Evolutionary conservation across 2,888 invertebrate genomes (phyloP).

Genomic region (Omphaloscelis lunosa): DNA sequence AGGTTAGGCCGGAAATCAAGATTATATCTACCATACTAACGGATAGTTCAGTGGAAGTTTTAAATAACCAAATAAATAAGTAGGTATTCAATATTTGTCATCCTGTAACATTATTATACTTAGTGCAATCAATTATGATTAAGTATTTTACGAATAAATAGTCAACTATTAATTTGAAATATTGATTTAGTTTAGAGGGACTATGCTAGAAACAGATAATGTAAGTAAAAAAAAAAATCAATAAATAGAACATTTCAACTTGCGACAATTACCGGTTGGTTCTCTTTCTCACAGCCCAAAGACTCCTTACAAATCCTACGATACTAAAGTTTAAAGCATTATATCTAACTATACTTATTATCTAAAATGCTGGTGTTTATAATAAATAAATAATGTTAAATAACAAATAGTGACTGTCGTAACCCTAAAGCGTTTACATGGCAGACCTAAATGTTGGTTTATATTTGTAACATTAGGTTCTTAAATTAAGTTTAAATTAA

Average conservation of each 20-base stretch:
- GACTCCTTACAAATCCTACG: slow-evolving; percentile 61
- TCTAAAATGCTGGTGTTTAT: slow-evolving; percentile 44
- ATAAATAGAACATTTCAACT: slow-evolving; percentile 37
- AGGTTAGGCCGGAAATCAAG: slow-evolving; percentile 51
- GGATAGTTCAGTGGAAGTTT: slow-evolving; percentile 19
- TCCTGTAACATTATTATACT: slow-evolving; percentile 8
- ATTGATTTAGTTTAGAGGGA: slow-evolving; percentile 30
- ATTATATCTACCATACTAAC: slow-evolving; percentile 3
- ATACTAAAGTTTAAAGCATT: slow-evolving; percentile 59
- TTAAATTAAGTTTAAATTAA: slow-evolving; percentile 21
- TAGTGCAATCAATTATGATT: slow-evolving; percentile 34
- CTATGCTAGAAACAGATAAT: slow-evolving; percentile 48
- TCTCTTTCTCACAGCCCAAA: slow-evolving; percentile 80
- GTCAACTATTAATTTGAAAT: slow-evolving; percentile 30
- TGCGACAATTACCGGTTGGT: slow-evolving; percentile 62
- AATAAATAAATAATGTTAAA: slow-evolving; percentile 64
- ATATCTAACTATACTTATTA: slow-evolving; percentile 51
- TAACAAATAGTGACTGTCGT: slow-evolving; percentile 42
- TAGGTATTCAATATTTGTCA: slow-evolving; percentile 5
- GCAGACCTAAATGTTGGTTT: slow-evolving; percentile 48
- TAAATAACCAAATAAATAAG: slow-evolving; percentile 10
- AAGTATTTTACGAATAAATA: slow-evolving; percentile 32
- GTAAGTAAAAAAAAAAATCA: slow-evolving; percentile 43
- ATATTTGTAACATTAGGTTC: slow-evolving; percentile 38
- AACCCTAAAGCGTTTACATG: slow-evolving; percentile 47